Percentiles rank a stretch among this genome's conserved stretches.
Evolutionary conservation across 2,113 vertebrate genomes (phyloP).

Genomic region (Hydropotes inermis): DNA sequence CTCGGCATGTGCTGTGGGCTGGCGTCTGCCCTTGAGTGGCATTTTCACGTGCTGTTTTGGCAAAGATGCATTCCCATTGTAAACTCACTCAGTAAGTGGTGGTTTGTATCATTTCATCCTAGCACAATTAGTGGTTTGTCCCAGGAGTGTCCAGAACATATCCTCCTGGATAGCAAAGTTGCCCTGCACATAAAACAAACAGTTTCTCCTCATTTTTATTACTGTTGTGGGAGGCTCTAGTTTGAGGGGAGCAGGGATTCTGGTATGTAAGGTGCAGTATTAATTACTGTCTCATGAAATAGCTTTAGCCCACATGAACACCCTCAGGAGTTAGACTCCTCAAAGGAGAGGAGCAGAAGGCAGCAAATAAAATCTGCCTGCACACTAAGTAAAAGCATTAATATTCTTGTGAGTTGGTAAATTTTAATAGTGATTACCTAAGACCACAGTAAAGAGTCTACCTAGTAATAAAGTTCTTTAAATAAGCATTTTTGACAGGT

Average conservation of each 20-base stretch:
- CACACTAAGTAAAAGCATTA: background rate
- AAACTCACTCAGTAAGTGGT: background rate
- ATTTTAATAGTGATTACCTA: background rate
- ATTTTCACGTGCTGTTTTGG: background rate
- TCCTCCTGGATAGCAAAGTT: background rate
- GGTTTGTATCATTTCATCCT: background rate
- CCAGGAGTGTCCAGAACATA: background rate
- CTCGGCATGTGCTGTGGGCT: background rate
- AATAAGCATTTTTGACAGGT: background rate
- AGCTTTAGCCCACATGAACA: background rate
- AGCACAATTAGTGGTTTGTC: background rate
- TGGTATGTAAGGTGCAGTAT: background rate
- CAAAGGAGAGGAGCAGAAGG: background rate
- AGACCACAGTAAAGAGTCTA: background rate
- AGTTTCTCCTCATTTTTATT: background rate
- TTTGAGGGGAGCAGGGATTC: background rate
- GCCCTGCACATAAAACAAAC: background rate
- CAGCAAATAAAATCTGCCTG: background rate
- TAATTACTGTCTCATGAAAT: background rate
- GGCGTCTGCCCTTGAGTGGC: background rate
- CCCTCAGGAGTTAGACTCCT: background rate
- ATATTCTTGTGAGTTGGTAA: background rate
- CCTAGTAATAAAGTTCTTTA: background rate
- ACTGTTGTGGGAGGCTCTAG: background rate
- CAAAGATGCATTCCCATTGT: background rate